These are phyloP conservation scores for Drosophila stalkeri DNA, from an alignment of 2,888 invertebrate species.

Conservation along the genomic window DNA sequence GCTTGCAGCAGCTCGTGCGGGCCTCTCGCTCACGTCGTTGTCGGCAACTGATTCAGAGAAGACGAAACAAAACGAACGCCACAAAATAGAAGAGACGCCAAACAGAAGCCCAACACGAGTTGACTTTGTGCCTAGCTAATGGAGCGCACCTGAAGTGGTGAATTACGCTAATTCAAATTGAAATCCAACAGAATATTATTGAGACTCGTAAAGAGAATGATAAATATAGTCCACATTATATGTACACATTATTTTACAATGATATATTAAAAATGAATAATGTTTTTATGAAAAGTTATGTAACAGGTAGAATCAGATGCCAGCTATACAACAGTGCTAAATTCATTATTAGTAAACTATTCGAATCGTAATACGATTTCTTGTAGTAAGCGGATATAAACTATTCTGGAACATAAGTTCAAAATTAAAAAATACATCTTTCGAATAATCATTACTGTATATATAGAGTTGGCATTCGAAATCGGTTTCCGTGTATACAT, in stretches of 20 bases:
- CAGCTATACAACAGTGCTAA: too few relatives aligned
- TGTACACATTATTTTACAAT: not conserved
- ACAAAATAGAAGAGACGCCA: constrained; percentile 39
- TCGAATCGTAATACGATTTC: too few relatives aligned
- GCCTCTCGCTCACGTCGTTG: constrained; percentile 33
- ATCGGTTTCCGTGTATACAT: too few relatives aligned
- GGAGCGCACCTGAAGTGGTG: constrained; percentile 32
- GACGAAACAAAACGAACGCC: constrained; percentile 12
- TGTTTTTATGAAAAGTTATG: not conserved
- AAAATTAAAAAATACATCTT: too few relatives aligned
- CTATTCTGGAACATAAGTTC: not conserved
- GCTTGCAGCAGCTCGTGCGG: constrained; percentile 10
- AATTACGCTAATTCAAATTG: constrained; percentile 24
- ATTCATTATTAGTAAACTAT: too few relatives aligned
- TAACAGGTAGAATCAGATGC: too few relatives aligned
- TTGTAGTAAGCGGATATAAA: not conserved
- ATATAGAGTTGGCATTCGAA: too few relatives aligned
- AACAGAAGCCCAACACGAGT: constrained; percentile 35
- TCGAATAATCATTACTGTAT: too few relatives aligned
- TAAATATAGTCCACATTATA: not conserved
- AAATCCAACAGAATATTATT: not conserved
- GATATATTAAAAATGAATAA: not conserved
- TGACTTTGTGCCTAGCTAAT: constrained; percentile 9
- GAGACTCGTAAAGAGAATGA: not conserved
- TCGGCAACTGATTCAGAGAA: constrained; percentile 36